Base-by-base conservation (phyloP, 2,888 invertebrate species). In the Clitarchus hookeri region DNA sequence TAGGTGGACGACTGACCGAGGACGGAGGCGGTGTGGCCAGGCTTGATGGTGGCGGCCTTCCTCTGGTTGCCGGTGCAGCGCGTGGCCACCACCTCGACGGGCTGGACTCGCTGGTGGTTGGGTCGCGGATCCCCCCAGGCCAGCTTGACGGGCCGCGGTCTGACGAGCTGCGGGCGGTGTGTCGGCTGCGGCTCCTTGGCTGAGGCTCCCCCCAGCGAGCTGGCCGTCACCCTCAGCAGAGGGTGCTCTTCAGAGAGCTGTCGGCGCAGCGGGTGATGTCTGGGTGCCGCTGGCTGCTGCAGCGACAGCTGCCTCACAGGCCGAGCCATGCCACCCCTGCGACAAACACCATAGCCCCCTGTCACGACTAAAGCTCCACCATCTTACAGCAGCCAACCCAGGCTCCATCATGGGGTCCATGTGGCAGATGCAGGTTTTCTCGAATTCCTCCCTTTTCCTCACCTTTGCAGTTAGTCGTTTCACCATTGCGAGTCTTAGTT, bases 291-390 rank as follows among this genome's bases (percentile, higher is more conserved):
- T 11, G 26, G 44, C n/a, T 48, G 84, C 23, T 85, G 86, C 48
- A 86, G 85, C 11, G 87, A 87, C 53, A 84, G 53, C 80, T 87
- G 87, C 19, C 87, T 54, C 78, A 87, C 27, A 23, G 87, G 87
- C 12, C 85, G 79, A 19, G 78, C 86, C 25, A 65, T 65, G 13
- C 13, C 53, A 8, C 84, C n/a, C 84, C 53, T 84, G 53, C 16
- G 26, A n/a, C 65, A 65, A 23, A 23, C 65, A 65, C 11, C 65
- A 36, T 4, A 36, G 36, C 36, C 36, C 36, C 36, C 36, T 36
- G 36, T 36, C 36, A 36, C 36, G 2, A 36, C 36, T 36, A 36
- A 1, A 36, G 36, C 36, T 36, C 36, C 36, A 36, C 36, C 1
- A 3, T 36, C 36, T 36, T 36, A 36, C 36, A 36, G 36, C 36